Evolutionary conservation across 2,888 invertebrate genomes (phyloP), one percentile per base, ranked within the genome.

Genomic region (Nasonia oneida): DNA sequence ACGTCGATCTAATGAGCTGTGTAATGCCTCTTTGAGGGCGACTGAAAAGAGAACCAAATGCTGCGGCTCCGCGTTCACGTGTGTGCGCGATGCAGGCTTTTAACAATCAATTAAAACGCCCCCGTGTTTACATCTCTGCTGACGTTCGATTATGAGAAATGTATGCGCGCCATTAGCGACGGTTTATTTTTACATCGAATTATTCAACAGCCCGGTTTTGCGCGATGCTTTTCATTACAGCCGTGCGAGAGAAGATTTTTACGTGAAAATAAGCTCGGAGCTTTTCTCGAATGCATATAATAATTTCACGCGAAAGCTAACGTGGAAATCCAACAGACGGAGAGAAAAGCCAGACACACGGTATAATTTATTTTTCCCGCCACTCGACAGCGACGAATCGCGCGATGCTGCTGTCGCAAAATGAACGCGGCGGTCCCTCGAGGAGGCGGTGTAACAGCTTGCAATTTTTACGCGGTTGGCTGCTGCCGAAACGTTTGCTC

Each of bases 361-460:
- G 78, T 18, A 57, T 61, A 74, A 81, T 81, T 81, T 39, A 81
- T 81, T 81, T 71, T 61, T 61, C 81, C 42, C 73, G 37, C 37
- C 73, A 5, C 37, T 37, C 4, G 73, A 57, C 12, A 6, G 64
- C 79, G 42, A 18, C 47, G 39, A 67, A 79, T 47, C 6, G 67
- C 37, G 23, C 23, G 23, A 23, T 23, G 23, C 23, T 23, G 23
- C 23, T 23, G 23, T 23, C 23, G 23, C 23, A 23, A 53, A 39
- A 23, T 39, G 23, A 4, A 18, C 39, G 42, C 15, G 15, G 15
- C 1, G 10, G 71, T 81, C 47, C 42, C 81, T 42, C 33, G 57
- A 23, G 61, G 29, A 33, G 14, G 4, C 37, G 18, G 70, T 29
- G 29, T 10, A 81, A 70, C 37, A 37, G 33, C 39, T 47, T n/a